Evolutionary conservation across 53 echinoderm and acorn worm genomes (phyloP).

Genomic region (Patiria pectinifera): DNA sequence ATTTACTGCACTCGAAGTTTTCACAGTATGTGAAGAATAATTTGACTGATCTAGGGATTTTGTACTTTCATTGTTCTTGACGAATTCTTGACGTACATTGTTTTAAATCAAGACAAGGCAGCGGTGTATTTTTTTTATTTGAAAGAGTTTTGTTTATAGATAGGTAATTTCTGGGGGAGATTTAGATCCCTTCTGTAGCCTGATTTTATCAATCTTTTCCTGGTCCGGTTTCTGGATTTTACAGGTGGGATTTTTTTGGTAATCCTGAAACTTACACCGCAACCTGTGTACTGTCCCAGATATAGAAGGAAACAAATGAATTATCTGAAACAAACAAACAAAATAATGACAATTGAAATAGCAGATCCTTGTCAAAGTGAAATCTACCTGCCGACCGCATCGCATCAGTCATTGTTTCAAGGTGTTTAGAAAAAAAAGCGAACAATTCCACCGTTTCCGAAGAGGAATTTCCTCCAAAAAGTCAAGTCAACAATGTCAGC

Average conservation of each 20-base stretch:
- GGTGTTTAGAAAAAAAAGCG: background rate
- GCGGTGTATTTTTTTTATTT: too few species aligned
- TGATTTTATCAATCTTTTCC: background rate
- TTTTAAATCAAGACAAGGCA: too few species aligned
- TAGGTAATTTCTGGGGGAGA: too few species aligned
- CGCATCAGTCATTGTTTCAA: background rate
- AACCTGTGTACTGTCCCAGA: background rate
- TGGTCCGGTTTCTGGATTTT: background rate
- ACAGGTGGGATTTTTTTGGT: background rate
- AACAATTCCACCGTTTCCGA: constrained; percentile 33
- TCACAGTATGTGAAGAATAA: too few species aligned
- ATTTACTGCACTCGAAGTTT: too few species aligned
- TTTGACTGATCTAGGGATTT: too few species aligned
- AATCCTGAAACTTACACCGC: background rate
- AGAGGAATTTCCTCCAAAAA: constrained; percentile 27
- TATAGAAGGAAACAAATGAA: background rate
- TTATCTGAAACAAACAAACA: constrained; percentile 6
- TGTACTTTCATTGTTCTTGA: too few species aligned
- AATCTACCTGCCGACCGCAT: background rate
- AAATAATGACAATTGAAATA: background rate
- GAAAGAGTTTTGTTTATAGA: too few species aligned
- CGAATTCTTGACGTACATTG: too few species aligned
- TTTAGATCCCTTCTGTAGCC: background rate
- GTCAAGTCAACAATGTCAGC: background rate
- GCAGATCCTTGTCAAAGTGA: background rate